Conservation (phyloP, 2,113 vertebrate genomes). For the Notarius lentiginosus region DNA sequence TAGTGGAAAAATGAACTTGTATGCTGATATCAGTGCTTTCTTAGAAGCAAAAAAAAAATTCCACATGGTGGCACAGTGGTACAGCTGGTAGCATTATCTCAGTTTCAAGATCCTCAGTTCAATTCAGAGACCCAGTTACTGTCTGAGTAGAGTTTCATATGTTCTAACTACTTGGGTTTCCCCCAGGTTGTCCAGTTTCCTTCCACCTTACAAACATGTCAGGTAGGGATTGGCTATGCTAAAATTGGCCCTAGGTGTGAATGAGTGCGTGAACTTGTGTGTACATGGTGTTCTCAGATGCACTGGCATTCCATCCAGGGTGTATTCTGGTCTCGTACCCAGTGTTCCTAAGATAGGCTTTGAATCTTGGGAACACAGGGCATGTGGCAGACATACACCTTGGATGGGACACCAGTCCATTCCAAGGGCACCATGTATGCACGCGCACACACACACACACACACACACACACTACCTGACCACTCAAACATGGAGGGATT, state of each 20-base stretch:
- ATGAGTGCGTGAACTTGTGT: background rate
- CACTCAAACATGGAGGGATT: constrained; percentile 23
- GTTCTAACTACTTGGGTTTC: background rate
- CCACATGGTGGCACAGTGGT: background rate
- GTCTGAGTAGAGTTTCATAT: background rate
- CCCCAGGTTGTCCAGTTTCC: background rate
- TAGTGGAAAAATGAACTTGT: background rate
- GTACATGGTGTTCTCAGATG: background rate
- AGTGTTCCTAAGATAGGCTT: background rate
- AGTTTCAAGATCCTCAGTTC: background rate
- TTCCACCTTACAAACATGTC: background rate
- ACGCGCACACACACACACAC: constrained; percentile 1
- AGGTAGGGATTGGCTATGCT: background rate
- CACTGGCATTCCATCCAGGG: background rate
- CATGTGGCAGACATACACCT: background rate
- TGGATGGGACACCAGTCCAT: background rate
- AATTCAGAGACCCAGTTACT: background rate
- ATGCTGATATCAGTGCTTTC: background rate
- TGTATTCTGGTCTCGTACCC: background rate
- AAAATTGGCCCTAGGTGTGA: background rate
- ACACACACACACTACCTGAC: background rate
- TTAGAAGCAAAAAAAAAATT: background rate
- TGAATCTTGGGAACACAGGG: background rate
- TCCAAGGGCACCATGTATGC: background rate
- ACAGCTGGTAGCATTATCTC: background rate